Base-by-base conservation (phyloP, 2,888 invertebrate species). In the Diloba caeruleocephala region DNA sequence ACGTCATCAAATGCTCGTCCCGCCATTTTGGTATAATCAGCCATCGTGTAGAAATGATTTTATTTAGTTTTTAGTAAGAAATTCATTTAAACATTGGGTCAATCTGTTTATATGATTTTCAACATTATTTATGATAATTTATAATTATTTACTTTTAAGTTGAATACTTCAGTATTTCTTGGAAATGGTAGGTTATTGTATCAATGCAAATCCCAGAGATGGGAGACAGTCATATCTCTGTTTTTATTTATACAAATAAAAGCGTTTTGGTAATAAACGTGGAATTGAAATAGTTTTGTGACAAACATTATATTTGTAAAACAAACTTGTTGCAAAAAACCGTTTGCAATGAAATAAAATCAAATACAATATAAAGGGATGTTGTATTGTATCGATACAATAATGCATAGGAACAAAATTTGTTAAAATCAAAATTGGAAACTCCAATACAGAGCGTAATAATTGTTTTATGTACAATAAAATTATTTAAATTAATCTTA, bases 11-110 rank as follows among this genome's bases (percentile, higher is more conserved):
- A 57, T 57, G 78, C 76, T 76, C 82, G 81, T 74, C 79, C 79
- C 72, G 84, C 84, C 84, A 85, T 84, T 68, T 66, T 74, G 74
- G 63, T 71, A 49, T 21, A 49, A 42, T 29, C 60, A 57, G 82
- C 81, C 81, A 82, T 81, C 37, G 46, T 58, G 60, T 72, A 59
- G 28, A 55, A 58, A 48, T 8, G 56, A 61, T 51, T 50, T 55
- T 55, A 67, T 49, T 50, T 62, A 67, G 41, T 51, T 49, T 52
- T 41, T 56, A 54, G 5, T 46, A 25, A 33, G 19, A 44, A 14
- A 29, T 8, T 29, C 51, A 39, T 44, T 44, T 26, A 15, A 48
- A 31, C 48, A 37, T 33, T 32, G 44, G 44, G 28, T 41, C 39
- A 21, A 13, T 29, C 17, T 15, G 25, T 57, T 42, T 10, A 10